Evolutionary conservation across 2,797 vertebrate genomes (phyloP).

Genomic region (Acrossocheilus wenchowensis): DNA sequence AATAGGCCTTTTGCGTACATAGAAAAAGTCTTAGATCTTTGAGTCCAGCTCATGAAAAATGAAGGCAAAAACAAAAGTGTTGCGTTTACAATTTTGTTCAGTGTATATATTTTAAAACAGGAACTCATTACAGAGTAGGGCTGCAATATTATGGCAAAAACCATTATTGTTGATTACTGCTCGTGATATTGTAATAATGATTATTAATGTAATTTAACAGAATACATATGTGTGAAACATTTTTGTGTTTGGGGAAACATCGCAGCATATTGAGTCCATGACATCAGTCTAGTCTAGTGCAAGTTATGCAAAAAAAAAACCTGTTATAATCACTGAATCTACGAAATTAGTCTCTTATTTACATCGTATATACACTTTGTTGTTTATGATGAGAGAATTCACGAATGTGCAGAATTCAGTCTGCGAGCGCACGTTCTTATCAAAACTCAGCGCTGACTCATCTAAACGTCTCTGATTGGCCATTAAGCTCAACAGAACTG

Average conservation of each 20-base stretch:
- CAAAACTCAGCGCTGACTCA: too few relatives aligned
- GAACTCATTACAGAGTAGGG: background rate
- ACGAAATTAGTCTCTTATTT: background rate
- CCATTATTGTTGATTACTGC: background rate
- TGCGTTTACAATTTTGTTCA: too few relatives aligned
- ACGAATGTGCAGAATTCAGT: too few relatives aligned
- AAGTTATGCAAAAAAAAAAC: background rate
- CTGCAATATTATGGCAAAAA: too few relatives aligned
- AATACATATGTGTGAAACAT: background rate
- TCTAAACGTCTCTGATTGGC: background rate
- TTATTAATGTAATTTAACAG: background rate
- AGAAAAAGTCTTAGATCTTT: too few relatives aligned
- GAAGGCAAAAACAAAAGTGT: too few relatives aligned
- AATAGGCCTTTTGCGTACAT: too few relatives aligned
- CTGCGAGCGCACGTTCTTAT: too few relatives aligned
- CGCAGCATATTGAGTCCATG: background rate
- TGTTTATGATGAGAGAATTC: background rate
- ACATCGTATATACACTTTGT: background rate
- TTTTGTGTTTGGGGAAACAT: background rate
- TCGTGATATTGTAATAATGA: background rate
- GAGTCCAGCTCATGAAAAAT: too few relatives aligned
- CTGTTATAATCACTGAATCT: background rate
- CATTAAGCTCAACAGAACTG: background rate
- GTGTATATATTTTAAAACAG: background rate
- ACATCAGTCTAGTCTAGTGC: background rate